phyloP scores from a whole-genome alignment of 1,140 invertebrate species.

The Aphelinus atriplicis region DNA sequence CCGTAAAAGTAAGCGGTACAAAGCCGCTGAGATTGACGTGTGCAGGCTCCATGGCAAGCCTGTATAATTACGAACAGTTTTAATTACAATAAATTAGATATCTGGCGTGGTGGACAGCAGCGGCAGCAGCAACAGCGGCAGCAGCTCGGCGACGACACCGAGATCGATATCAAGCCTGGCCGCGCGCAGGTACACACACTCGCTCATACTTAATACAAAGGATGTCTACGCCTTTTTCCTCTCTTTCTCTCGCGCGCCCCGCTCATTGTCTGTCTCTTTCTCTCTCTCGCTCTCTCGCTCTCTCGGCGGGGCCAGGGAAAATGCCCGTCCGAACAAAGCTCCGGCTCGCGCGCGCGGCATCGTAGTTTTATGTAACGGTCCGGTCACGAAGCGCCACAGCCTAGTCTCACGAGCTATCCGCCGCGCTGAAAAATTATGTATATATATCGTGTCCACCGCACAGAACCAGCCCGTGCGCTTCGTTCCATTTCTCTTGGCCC shows the following conservation, averaged over 20 bases:
- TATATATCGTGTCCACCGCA: constrained; percentile 5
- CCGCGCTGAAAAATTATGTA: constrained; percentile 12
- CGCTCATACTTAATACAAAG: background rate
- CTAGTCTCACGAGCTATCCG: constrained; percentile 43
- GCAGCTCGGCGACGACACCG: background rate
- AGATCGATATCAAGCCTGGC: background rate
- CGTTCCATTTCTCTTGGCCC: constrained; percentile 36
- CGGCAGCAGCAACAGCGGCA: background rate
- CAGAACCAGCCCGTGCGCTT: constrained; percentile 42
- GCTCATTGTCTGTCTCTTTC: constrained; percentile 7
- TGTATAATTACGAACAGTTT: background rate
- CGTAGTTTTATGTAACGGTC: constrained; percentile 52
- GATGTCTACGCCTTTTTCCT: background rate
- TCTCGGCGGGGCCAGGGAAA: constrained; percentile 38
- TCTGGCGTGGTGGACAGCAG: background rate
- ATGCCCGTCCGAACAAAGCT: constrained; percentile 33
- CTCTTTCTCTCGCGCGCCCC: constrained; percentile 21
- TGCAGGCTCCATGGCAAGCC: no score
- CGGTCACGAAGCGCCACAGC: constrained; percentile 47
- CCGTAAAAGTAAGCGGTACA: no score
- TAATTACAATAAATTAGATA: constrained; percentile 3
- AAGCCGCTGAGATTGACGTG: no score
- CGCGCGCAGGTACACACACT: background rate
- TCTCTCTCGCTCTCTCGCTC: no score
- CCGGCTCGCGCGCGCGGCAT: constrained; percentile 47